Evolutionary conservation across 2,797 vertebrate species (phyloP), one percentile per base, ranked within the genome.

Genomic region (Pelochelys cantorii): DNA sequence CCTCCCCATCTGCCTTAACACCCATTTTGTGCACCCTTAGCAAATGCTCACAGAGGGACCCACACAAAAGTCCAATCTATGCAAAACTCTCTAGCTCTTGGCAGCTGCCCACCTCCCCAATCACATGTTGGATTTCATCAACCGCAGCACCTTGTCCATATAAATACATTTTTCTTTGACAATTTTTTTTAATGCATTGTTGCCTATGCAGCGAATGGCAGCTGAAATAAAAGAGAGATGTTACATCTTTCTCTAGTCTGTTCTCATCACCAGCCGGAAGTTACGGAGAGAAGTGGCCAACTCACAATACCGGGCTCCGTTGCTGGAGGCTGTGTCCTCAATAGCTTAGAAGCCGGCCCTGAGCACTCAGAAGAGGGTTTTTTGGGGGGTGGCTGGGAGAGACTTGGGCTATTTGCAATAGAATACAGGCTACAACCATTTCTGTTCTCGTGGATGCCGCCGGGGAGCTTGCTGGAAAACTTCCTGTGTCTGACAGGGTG

Each of bases 141-240:
- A 81, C 65, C 3, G 5, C 82, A 83, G 85, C 62, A 77, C 56
- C 92, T 29, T 85, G 42, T 48, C 53, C 53, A 53, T 87, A 25
- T 88, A 52, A 55, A 31, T 29, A 2, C 11, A 54, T 4, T 12
- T 54, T 85, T 77, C 3, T 48, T 84, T 84, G 78, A 54, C 83
- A 71, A 22, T 56, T 74, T 25, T 55, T 54, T 82, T 78, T 81
- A 97, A 97, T 95, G 94, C 94, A 37, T 23, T 83, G 68, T 96
- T 90, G 90, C 90, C 81, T 89, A 65, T 37, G 34, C 84, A 75
- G 11, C 74, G 86, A 84, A 81, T 86, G 90, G 87, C 79, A 88
- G 85, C 87, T 94, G 89, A 95, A 97, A 97, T 97, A 97, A 97
- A 96, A 88, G 31, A 42, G 52, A 88, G 77, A 81, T 20, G 42